These are phyloP conservation scores for Nasonia oneida DNA, from an alignment of 2,888 invertebrate species.

Conservation along the genomic window DNA sequence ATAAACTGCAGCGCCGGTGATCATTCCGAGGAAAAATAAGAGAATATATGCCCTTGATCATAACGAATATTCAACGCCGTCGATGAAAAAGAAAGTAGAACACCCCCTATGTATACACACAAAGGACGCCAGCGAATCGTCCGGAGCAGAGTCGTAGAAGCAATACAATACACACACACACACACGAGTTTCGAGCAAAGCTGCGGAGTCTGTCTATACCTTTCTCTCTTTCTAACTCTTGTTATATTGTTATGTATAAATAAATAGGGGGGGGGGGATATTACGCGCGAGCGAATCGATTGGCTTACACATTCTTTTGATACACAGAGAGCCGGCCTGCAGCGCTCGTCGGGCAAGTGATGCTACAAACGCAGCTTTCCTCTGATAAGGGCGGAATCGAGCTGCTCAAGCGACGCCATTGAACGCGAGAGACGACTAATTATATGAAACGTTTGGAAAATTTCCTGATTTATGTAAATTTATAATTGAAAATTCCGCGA, in stretches of 20 bases:
- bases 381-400: neutral
- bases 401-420: neutral
- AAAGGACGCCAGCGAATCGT: neutral
- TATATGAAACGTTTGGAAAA: neutral
- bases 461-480: neutral
- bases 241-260: conserved; percentile 45
- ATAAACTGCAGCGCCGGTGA: neutral
- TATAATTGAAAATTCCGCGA: neutral
- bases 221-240: conserved; percentile 18
- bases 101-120: neutral
- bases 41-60: neutral
- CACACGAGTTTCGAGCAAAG: conserved; percentile 32
- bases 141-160: conserved; percentile 18
- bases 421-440: neutral
- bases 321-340: conserved; percentile 37
- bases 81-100: neutral
- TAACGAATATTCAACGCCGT: neutral
- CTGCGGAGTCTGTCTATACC: conserved; percentile 14
- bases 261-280: neutral
- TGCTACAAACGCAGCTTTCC: neutral
- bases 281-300: conserved; percentile 17
- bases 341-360: conserved; percentile 24
- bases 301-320: conserved; percentile 56
- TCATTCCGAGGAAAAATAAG: conserved; percentile 8
- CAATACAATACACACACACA: conserved; percentile 27